Evolutionary conservation across 2,113 vertebrate species (phyloP), one percentile per base, ranked within the genome.

Genomic region (Grammomys dolichurus): DNA sequence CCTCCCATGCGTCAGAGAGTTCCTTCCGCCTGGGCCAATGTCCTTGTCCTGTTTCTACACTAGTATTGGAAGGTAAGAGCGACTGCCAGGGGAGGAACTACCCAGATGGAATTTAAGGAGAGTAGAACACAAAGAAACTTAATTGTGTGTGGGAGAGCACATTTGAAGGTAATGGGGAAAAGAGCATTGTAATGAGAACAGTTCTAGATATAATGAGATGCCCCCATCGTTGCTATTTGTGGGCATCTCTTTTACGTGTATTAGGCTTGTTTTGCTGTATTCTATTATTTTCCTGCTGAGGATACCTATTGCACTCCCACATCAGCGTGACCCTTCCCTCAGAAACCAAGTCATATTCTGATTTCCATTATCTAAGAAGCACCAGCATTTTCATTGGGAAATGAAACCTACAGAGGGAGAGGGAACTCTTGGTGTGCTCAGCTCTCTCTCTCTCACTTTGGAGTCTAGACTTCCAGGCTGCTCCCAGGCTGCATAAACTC

Each of bases 121-220:
- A 94, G 46, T 40, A n/a, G 43, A 93, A 89, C 93, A 93, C 80
- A 86, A 95, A 93, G 69, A 78, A 91, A 94, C 24, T 90, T 96
- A 94, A 96, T 60, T 88, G 40, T 88, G 63, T 95, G 51, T 76
- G 93, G 43, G 91, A 96, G 75, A 86, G 43, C 54, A 96, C 90
- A 92, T 94, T 90, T 93, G 85, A 96, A 88, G 58, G 80, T 94
- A 95, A 92, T 90, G 88, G 31, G 73, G 69, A 92, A 92, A 96
- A 95, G 80, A 70, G 90, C 28, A 91, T 80, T 80, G 95, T 70
- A 97, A 89, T 90, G 89, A 94, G 91, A 78, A 95, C 87, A 97
- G 76, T 90, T 92, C 88, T 81, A 86, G 90, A 77, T 93, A 93
- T 69, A 96, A 92, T 90, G 80, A 89, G 90, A 95, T 70, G 46